phyloP scores from a whole-genome alignment of 2,113 vertebrate genomes.

The Meles meles region DNA sequence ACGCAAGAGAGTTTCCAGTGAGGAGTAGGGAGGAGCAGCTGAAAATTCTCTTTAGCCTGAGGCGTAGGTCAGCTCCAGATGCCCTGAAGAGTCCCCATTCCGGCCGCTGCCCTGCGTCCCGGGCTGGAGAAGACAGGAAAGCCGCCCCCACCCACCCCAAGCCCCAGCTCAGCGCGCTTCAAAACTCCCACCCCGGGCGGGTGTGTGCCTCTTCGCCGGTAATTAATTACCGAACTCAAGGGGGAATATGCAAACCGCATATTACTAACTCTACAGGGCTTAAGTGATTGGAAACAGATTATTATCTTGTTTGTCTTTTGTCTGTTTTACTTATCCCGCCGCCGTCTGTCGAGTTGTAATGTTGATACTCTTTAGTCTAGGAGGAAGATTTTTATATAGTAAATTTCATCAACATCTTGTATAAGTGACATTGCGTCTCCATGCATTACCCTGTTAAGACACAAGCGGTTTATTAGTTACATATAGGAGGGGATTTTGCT shows the following conservation, averaged over 20 bases:
- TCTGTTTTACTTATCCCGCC: conserved; percentile 83
- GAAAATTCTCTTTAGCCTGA: neutral
- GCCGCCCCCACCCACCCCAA: neutral
- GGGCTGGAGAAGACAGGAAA: neutral
- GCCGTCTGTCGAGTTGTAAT: conserved; percentile 81
- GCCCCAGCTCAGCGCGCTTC: neutral
- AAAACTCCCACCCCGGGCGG: conserved; percentile 17
- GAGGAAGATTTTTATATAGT: conserved; percentile 75
- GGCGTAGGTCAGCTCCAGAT: neutral
- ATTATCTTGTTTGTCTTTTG: conserved; percentile 87
- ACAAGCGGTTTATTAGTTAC: conserved; percentile 81
- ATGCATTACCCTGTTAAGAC: conserved; percentile 80
- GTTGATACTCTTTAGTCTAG: conserved; percentile 81
- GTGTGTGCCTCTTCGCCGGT: conserved; percentile 70
- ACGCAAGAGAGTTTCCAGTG: neutral
- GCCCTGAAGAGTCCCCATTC: too few species aligned
- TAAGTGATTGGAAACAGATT: conserved; percentile 88
- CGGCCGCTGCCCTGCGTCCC: neutral
- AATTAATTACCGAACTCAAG: conserved; percentile 85
- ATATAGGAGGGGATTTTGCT: conserved; percentile 63
- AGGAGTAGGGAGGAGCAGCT: rapidly evolving
- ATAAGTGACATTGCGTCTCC: conserved; percentile 72
- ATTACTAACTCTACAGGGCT: conserved; percentile 85
- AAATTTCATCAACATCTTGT: conserved; percentile 80
- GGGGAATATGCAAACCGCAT: conserved; percentile 82